A percentile compares a stretch with the other conserved stretches of the same genome.
phyloP scores from a whole-genome alignment of 2,113 vertebrate genomes.

The Hemiprocne comata region DNA sequence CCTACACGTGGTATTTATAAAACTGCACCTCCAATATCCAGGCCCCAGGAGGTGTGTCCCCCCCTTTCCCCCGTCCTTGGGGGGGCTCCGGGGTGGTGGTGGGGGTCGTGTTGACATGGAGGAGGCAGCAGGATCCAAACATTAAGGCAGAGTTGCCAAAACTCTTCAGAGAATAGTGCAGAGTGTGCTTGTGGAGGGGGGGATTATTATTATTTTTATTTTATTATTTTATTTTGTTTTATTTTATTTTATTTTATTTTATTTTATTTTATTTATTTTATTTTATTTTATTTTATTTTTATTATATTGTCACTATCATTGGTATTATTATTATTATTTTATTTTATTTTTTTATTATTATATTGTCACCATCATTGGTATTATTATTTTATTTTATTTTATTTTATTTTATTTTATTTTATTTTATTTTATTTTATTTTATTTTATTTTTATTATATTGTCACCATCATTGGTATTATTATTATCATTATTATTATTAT shows the following conservation, averaged over 20 bases:
- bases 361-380: background rate
- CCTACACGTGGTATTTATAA: rapidly evolving
- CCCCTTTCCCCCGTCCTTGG: no score
- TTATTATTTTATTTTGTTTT: background rate
- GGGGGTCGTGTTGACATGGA: background rate
- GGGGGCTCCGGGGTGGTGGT: no score
- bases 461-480: background rate
- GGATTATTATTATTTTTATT: background rate
- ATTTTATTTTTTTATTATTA: no score
- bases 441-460: no score
- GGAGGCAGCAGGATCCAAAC: background rate
- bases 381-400: background rate
- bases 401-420: no score
- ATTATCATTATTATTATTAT: background rate
- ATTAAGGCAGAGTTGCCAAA: background rate
- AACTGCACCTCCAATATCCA: background rate
- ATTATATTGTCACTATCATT: no score
- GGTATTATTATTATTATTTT: no score
- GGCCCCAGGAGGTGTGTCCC: background rate
- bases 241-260: no score
- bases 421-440: no score
- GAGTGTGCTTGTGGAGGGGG: background rate
- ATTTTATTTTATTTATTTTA: no score
- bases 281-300: no score
- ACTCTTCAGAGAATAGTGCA: background rate